phyloP scores from a whole-genome alignment of 1,140 invertebrate species.

The Bombus waltoni region DNA sequence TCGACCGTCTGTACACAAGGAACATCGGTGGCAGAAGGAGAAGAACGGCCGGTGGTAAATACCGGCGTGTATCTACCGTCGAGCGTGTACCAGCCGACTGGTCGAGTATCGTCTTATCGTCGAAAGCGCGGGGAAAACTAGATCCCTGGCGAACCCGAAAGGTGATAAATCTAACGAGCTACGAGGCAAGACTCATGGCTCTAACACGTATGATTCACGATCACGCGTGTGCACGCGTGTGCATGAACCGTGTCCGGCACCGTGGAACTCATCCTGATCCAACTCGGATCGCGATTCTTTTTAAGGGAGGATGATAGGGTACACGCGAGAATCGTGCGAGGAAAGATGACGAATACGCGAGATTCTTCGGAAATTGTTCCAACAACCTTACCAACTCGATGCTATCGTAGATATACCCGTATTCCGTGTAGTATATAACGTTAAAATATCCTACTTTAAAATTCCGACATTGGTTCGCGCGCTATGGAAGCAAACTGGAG shows the following conservation, averaged over 20 bases:
- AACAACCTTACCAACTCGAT: neutral
- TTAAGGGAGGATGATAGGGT: slow-evolving; percentile 24
- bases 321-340: slow-evolving; percentile 36
- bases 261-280: slow-evolving; percentile 46
- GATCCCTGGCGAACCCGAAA: slow-evolving; percentile 65
- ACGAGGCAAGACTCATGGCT: slow-evolving; percentile 55
- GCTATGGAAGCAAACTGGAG: neutral
- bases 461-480: neutral
- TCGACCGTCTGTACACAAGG: slow-evolving; percentile 49
- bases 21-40: slow-evolving; percentile 26
- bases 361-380: neutral
- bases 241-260: slow-evolving; percentile 35
- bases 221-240: slow-evolving; percentile 59
- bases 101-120: slow-evolving; percentile 53
- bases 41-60: slow-evolving; percentile 47
- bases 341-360: slow-evolving; percentile 4
- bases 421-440: neutral
- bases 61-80: slow-evolving; percentile 28
- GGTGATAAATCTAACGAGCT: slow-evolving; percentile 76
- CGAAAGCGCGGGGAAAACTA: slow-evolving; percentile 68
- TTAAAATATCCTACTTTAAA: neutral
- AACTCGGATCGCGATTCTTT: neutral
- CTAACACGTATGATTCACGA: slow-evolving; percentile 74
- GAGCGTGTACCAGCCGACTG: slow-evolving; percentile 24
- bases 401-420: neutral